Evolutionary conservation across 2,797 vertebrate genomes (phyloP).

Genomic region (Microcaecilia unicolor): DNA sequence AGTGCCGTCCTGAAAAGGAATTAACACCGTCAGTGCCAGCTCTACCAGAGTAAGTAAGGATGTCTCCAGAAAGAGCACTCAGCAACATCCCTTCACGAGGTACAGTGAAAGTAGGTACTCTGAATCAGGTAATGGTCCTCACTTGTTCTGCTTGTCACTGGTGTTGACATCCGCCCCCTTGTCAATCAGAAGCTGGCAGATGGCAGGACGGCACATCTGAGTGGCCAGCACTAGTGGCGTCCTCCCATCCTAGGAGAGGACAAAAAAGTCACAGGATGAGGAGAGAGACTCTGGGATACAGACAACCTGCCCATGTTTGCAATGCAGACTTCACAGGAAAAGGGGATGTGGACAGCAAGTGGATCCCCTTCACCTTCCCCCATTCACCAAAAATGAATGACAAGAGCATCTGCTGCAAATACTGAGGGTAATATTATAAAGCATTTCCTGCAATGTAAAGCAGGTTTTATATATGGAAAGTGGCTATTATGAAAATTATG

Average conservation of each 20-base stretch:
- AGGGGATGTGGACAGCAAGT: neutral
- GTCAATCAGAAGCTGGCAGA: constrained; percentile 86
- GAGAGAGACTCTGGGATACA: neutral
- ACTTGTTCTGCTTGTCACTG: constrained; percentile 93
- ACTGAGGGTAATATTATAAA: no score
- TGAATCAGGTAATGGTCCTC: neutral
- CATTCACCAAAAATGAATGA: no score
- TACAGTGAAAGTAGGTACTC: neutral
- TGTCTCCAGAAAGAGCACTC: no score
- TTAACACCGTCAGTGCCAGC: neutral
- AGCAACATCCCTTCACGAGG: neutral
- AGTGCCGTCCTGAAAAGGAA: constrained; percentile 68
- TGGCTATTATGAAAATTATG: no score
- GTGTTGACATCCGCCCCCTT: constrained; percentile 75
- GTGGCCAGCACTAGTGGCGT: constrained; percentile 89
- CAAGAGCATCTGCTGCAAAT: no score
- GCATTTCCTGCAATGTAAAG: no score
- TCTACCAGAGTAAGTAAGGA: no score
- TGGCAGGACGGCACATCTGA: constrained; percentile 85
- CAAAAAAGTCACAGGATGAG: neutral
- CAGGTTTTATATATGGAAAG: no score
- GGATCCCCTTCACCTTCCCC: no score
- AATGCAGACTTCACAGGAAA: accelerated
- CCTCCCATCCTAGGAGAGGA: constrained; percentile 70
- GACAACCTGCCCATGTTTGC: no score